Evolutionary conservation across 2,797 vertebrate species (phyloP), one percentile per base, ranked within the genome.

Genomic region (Falco cherrug): DNA sequence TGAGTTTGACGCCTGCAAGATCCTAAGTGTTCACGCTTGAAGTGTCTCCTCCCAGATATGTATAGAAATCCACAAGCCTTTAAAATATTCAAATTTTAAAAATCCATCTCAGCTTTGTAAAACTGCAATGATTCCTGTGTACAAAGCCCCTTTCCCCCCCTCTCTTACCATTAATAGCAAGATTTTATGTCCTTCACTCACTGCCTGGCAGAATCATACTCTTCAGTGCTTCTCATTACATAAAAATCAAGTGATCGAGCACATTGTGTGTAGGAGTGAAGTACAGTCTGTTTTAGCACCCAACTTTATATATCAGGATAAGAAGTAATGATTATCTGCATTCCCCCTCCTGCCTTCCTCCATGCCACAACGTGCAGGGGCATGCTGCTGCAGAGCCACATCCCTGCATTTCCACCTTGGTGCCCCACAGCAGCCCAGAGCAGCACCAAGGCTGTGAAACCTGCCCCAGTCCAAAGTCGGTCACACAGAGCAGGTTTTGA

Each of bases 211-310:
- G 61, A 91, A 64, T 65, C 68, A 33, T 22, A 71, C 33, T 75
- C 63, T 64, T 74, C 47, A 74, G 57, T 43, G 59, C 41, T 87
- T 89, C 78, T 78, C 14, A 1, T 91, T 94, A 78, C 35, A 92
- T 92, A 90, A 93, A 96, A 87, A 68, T 33, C 1, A 9, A 87
- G 81, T 6, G 28, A 74, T 22, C 56, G 92, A 97, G 89, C 93
- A 95, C 92, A 94, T 57, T 95, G 90, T 82, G 74, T 41, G 92
- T 92, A 92, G 93, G 93, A 94, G 96, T 54, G 69, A 83, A 90
- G 78, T 3, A 61, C 81, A 89, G 37, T 41, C 82, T 92, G 75
- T 17, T 94, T 89, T 76, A 93, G 94, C 89, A 94, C 20, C 43
- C 70, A 87, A 3, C 53, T 26, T n/a, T 7, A 6, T 45, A 45